These are phyloP conservation scores for Alloscopus bannaensis DNA, from an alignment of 2,888 invertebrate species.

Conservation along the genomic window DNA sequence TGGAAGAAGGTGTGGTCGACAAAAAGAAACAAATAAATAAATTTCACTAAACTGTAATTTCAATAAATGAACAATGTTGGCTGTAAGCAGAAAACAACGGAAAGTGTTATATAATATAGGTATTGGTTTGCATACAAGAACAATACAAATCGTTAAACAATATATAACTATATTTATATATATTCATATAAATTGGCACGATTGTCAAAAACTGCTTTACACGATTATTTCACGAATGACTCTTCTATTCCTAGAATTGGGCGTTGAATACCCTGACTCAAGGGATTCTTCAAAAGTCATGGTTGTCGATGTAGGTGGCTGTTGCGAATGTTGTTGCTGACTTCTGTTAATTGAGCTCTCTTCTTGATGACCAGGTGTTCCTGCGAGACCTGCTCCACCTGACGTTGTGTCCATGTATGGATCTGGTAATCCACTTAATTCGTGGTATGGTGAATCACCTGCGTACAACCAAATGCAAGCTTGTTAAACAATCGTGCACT, in stretches of 20 bases:
- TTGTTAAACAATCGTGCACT: no score
- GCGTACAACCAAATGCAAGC: constrained; percentile 5
- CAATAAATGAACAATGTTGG: constrained; percentile 23
- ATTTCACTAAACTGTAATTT: not conserved
- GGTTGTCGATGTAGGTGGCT: constrained; percentile 86
- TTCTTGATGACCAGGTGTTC: constrained; percentile 44
- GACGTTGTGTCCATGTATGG: constrained; percentile 83
- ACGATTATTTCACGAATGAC: constrained; percentile 97
- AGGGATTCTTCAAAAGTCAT: constrained; percentile 94
- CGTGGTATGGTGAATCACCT: constrained; percentile 93
- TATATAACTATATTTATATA: constrained; percentile 20
- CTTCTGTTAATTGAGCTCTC: constrained; percentile 66
- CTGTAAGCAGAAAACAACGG: no score
- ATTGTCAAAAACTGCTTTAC: constrained; percentile 74
- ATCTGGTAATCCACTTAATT: constrained; percentile 93
- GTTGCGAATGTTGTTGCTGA: constrained; percentile 75
- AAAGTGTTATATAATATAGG: constrained; percentile 19
- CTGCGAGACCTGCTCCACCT: constrained; percentile 58
- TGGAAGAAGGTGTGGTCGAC: not conserved
- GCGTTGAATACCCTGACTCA: constrained; percentile 95
- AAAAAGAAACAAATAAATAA: constrained; percentile 9
- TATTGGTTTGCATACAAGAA: not conserved
- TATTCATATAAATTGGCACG: constrained; percentile 68
- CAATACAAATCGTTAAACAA: constrained; percentile 7
- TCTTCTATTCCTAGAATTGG: constrained; percentile 92